phyloP scores from a whole-genome alignment of 1,140 invertebrate species.

The Nomia melanderi region DNA sequence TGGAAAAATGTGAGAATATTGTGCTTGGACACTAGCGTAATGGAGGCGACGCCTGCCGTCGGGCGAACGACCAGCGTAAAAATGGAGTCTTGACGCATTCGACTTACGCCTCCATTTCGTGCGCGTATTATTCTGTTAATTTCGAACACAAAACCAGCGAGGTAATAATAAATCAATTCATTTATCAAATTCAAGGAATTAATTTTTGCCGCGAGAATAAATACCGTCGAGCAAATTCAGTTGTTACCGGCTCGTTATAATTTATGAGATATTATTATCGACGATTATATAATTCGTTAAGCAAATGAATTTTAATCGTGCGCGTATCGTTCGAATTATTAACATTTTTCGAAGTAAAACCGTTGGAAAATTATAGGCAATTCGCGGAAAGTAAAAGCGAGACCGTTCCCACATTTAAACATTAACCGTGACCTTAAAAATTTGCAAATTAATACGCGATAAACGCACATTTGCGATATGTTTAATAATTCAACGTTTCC shows the following conservation, averaged over 20 bases:
- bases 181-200: background rate
- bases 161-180: too few species aligned
- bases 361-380: slow-evolving; percentile 28
- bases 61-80: slow-evolving; percentile 57
- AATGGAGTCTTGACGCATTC: slow-evolving; percentile 46
- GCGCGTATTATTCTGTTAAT: background rate
- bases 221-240: background rate
- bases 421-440: slow-evolving; percentile 42
- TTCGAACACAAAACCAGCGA: background rate
- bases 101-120: background rate
- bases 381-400: slow-evolving; percentile 33
- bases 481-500: background rate
- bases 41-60: slow-evolving; percentile 49
- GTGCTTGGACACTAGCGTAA: background rate
- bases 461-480: background rate
- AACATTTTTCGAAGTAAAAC: slow-evolving; percentile 39
- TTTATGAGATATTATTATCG: slow-evolving; percentile 23
- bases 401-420: slow-evolving; percentile 1
- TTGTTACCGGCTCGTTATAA: slow-evolving; percentile 15
- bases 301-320: slow-evolving; percentile 27
- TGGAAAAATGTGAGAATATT: background rate
- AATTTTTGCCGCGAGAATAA: slow-evolving; percentile 10
- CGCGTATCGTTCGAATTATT: slow-evolving; percentile 17
- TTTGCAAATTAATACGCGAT: slow-evolving; percentile 26
- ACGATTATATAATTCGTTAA: slow-evolving; percentile 31